Conservation (phyloP, 1,140 invertebrate species). For the Scaptomyza hsui region DNA sequence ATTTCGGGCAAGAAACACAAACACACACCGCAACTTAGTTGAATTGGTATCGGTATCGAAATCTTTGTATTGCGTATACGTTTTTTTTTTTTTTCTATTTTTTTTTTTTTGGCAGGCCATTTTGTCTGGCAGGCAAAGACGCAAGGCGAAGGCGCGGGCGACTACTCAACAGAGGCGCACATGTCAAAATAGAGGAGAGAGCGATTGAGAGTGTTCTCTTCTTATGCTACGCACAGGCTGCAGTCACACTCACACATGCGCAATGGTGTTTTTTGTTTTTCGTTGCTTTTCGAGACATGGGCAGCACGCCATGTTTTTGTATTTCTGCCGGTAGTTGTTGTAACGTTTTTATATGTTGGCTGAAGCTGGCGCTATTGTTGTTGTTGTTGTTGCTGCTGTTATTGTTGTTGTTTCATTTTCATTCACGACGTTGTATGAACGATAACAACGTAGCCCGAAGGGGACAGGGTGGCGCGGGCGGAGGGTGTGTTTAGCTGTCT, state of each 20-base stretch:
- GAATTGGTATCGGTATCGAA: slow-evolving; percentile 19
- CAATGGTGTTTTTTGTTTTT: slow-evolving; percentile 9
- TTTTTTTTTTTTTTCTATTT: neutral
- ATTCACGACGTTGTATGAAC: slow-evolving; percentile 39
- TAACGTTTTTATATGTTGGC: slow-evolving; percentile 32
- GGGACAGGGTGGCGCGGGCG: neutral
- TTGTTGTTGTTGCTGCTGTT: slow-evolving; percentile 8
- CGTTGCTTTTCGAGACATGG: too few species aligned
- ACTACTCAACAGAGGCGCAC: slow-evolving; percentile 21
- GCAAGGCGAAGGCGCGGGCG: slow-evolving; percentile 4
- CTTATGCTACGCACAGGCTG: slow-evolving; percentile 8
- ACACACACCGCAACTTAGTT: slow-evolving; percentile 1
- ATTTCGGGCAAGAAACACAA: slow-evolving; percentile 9
- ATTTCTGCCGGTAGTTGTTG: slow-evolving; percentile 46
- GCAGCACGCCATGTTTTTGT: slow-evolving; percentile 46
- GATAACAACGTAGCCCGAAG: slow-evolving; percentile 27
- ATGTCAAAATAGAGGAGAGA: slow-evolving; percentile 18
- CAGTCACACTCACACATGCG: slow-evolving; percentile 45
- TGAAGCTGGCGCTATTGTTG: slow-evolving; percentile 9
- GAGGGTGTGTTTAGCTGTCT: slow-evolving; percentile 17
- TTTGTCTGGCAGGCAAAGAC: slow-evolving; percentile 7
- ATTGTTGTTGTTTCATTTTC: slow-evolving; percentile 39
- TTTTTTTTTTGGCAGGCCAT: slow-evolving; percentile 28
- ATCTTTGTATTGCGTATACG: slow-evolving; percentile 48
- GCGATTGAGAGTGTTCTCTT: slow-evolving; percentile 11